Conservation (phyloP, 2,797 vertebrate genomes). For the Molothrus aeneus region DNA sequence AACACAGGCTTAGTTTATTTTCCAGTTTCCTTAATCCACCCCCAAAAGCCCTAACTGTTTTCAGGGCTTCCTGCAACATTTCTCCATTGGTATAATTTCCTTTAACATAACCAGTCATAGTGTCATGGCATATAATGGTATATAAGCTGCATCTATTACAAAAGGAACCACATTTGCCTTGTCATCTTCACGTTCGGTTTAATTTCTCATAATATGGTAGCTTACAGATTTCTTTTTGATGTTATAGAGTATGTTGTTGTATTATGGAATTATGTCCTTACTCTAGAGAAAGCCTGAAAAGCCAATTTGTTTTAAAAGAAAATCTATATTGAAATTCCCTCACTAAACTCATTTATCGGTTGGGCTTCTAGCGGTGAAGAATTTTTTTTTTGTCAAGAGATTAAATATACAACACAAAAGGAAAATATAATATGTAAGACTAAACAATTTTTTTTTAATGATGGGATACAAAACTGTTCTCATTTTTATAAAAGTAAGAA, state of each 20-base stretch:
- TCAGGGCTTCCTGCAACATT: not conserved
- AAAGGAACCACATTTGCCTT: not conserved
- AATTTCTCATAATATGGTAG: not conserved
- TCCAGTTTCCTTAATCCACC: not conserved
- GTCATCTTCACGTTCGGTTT: not conserved
- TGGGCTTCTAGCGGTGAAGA: not conserved
- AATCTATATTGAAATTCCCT: not conserved
- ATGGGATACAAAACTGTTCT: not conserved
- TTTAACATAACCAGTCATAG: not conserved
- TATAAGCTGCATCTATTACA: not conserved
- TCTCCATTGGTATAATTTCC: not conserved
- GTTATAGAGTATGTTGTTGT: not conserved
- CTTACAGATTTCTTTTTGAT: not conserved
- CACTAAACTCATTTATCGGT: not conserved
- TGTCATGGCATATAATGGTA: not conserved
- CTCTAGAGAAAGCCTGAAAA: not conserved
- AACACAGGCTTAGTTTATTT: not conserved
- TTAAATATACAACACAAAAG: not conserved
- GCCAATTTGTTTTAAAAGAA: not conserved
- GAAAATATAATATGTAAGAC: not conserved
- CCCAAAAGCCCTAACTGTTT: not conserved
- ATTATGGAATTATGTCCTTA: not conserved
- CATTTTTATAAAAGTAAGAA: not conserved
- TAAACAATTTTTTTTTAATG: fast-evolving
- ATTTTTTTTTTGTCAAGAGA: not conserved